Percentiles rank a stretch among this genome's conserved stretches.
Conservation (phyloP, 2,888 invertebrate genomes). For the Micropterix aruncella region DNA sequence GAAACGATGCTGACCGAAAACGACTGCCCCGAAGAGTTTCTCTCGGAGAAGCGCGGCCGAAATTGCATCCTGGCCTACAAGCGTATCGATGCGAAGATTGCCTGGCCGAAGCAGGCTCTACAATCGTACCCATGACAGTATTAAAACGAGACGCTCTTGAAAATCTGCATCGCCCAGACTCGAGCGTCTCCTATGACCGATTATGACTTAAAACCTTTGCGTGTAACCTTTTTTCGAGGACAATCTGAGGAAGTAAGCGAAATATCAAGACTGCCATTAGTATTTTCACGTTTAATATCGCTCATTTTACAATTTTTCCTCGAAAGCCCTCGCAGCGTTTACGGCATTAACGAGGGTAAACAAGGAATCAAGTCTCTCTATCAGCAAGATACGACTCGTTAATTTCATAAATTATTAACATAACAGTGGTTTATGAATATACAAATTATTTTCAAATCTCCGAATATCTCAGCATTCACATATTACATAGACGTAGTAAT, state of each 20-base stretch:
- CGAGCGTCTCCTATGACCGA: too few relatives aligned
- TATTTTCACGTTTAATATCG: background rate
- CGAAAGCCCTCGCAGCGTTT: too few relatives aligned
- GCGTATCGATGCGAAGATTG: conserved; percentile 91
- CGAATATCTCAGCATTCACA: too few relatives aligned
- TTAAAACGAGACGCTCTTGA: background rate
- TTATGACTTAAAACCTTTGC: too few relatives aligned
- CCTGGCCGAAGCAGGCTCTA: conserved; percentile 68
- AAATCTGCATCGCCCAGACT: background rate
- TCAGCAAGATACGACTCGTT: too few relatives aligned
- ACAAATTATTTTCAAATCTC: too few relatives aligned
- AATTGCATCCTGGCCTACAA: conserved; percentile 92
- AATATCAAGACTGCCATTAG: background rate
- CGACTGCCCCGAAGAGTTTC: conserved; percentile 83
- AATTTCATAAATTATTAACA: too few relatives aligned
- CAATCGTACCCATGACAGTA: conserved; percentile 27
- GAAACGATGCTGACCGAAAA: conserved; percentile 81
- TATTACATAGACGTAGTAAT: too few relatives aligned
- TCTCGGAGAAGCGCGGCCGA: conserved; percentile 55
- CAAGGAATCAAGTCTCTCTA: too few relatives aligned
- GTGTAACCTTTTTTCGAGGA: background rate
- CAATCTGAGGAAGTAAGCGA: background rate
- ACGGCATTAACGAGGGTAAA: too few relatives aligned
- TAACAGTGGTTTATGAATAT: too few relatives aligned
- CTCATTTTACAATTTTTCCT: too few relatives aligned